Percentiles rank a stretch among this genome's conserved stretches.
Evolutionary conservation across 2,113 vertebrate genomes (phyloP).

Genomic region (Brachionichthys hirsutus): DNA sequence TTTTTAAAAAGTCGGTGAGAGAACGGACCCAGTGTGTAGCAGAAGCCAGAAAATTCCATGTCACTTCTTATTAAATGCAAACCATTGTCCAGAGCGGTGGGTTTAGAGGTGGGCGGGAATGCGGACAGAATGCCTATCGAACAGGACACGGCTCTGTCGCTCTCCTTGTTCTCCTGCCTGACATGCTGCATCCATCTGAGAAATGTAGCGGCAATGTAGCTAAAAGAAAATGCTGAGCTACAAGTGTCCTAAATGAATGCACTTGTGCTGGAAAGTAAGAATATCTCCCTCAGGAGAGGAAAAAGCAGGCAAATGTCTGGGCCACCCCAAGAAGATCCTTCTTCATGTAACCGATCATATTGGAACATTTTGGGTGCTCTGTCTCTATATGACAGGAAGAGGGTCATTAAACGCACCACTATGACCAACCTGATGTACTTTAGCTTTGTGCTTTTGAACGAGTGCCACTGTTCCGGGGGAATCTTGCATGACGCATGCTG

Average conservation of each 20-base stretch:
- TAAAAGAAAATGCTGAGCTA: too few relatives aligned
- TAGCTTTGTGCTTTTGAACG: not conserved
- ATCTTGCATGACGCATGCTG: not conserved
- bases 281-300: too few relatives aligned
- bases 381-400: not conserved
- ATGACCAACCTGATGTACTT: not conserved
- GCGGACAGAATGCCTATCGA: not conserved
- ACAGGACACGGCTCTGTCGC: not conserved
- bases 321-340: too few relatives aligned
- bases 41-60: constrained; percentile 37
- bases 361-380: not conserved
- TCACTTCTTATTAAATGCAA: constrained; percentile 33
- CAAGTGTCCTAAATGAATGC: too few relatives aligned
- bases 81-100: not conserved
- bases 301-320: too few relatives aligned
- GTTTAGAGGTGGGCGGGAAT: constrained; percentile 5
- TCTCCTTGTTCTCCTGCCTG: not conserved
- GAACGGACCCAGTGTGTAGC: constrained; percentile 23
- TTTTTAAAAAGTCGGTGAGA: not conserved
- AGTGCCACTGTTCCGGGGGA: not conserved
- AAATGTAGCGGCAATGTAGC: too few relatives aligned
- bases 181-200: too few relatives aligned
- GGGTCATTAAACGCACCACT: constrained; percentile 13
- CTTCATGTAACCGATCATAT: too few relatives aligned
- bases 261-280: too few relatives aligned